Base-by-base conservation (phyloP, 2,797 vertebrate genomes). In the Monodelphis domestica region DNA sequence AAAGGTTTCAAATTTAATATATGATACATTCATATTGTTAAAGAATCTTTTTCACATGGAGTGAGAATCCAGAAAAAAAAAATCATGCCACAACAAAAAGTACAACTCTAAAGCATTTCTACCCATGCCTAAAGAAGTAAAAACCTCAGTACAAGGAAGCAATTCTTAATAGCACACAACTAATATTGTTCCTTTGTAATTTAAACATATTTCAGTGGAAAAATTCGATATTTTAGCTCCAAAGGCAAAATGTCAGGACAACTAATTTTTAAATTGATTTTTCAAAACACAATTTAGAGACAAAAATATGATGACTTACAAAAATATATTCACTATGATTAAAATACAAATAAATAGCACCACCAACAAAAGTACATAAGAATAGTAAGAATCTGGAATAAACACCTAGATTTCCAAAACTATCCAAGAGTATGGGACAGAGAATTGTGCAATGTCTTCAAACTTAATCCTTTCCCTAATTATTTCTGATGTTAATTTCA, bases 21-120 rank as follows among this genome's bases (percentile, higher is more conserved):
- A 0, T 87, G 11, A 96, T 95, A 94, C 51, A 93, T 88, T 87
- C 93, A 91, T 28, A 88, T 54, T 33, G 38, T 90, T 95, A 94
- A 93, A 26, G 30, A 91, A 54, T 91, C 93, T 93, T 38, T 95
- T 95, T 93, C 93, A 92, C 63, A 92, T 88, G 94, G 93, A 51
- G 70, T 54, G 70, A 14, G 54, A 92, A 45, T 94, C 3, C 33
- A 52, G 28, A 38, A 94, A 93, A 93, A 52, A 30, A 38, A 94
- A 93, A 93, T 87, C 33, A 92, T 24, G 95, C 63, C 59, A 96
- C 88, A 88, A 33, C 1, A 94, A 92, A 54, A 88, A 93, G 93
- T 56, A 53, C 54, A 96, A 96, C 94, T 24, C 53, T 53, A 94
- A 97, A 96, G 92, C 10, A 55, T 91, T 54, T 96, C 90, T 52